phyloP scores from a whole-genome alignment of 2,888 invertebrate genomes.

The Alsophila aescularia region DNA sequence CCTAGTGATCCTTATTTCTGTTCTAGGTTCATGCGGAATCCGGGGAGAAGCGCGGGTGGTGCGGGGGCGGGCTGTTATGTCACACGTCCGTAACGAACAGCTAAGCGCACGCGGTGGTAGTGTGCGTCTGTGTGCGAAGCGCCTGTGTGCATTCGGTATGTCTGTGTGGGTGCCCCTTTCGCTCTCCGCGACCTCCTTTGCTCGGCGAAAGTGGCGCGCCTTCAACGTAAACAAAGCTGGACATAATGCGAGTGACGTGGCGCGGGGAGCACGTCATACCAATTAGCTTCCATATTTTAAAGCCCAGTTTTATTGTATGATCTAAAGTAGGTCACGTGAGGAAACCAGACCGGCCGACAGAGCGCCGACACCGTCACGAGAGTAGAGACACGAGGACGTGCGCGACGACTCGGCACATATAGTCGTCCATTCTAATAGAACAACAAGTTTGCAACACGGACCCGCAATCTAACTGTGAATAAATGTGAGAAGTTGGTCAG shows the following conservation, averaged over 20 bases:
- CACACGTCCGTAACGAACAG: slow-evolving; percentile 16
- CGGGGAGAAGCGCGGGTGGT: neutral
- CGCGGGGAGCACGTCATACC: neutral
- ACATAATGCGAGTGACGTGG: neutral
- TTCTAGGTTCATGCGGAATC: neutral
- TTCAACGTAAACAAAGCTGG: slow-evolving; percentile 9
- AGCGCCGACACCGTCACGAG: neutral
- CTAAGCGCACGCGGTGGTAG: slow-evolving; percentile 34
- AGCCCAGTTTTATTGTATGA: neutral
- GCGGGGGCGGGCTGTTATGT: slow-evolving; percentile 11
- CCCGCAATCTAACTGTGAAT: slow-evolving; percentile 1
- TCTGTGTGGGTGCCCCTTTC: slow-evolving; percentile 53
- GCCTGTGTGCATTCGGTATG: too few species aligned
- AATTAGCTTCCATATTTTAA: neutral
- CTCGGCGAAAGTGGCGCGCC: slow-evolving; percentile 51
- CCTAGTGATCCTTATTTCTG: neutral
- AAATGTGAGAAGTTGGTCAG: slow-evolving; percentile 21
- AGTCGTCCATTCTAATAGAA: neutral
- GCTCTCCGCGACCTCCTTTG: slow-evolving; percentile 57
- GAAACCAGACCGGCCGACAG: neutral
- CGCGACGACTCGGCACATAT: neutral
- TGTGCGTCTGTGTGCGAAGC: slow-evolving; percentile 12
- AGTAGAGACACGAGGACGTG: too few species aligned
- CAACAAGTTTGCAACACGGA: neutral
- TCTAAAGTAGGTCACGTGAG: neutral